Conservation (phyloP, 2,797 vertebrate species). For the Amblyraja radiata region DNA sequence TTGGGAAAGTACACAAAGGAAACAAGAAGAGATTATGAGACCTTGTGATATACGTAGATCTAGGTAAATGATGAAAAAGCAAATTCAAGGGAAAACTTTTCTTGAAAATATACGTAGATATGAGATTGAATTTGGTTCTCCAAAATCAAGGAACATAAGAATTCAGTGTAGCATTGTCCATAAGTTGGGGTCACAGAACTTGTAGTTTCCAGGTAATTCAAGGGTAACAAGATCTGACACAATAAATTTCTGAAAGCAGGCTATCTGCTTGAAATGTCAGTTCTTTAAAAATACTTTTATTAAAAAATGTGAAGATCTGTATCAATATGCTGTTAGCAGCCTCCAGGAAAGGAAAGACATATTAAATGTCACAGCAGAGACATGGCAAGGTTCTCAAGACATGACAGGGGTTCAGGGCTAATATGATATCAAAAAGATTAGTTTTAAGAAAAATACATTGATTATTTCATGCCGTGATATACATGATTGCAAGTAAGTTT, state of each 20-base stretch:
- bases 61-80: neutral
- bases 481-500: constrained; percentile 19
- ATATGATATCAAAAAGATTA: constrained; percentile 40
- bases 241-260: constrained; percentile 36
- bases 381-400: constrained; percentile 31
- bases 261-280: constrained; percentile 41
- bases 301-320: constrained; percentile 11
- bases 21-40: neutral
- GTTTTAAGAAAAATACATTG: constrained; percentile 20
- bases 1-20: neutral
- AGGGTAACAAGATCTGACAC: constrained; percentile 32
- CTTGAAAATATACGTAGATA: constrained; percentile 38
- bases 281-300: constrained; percentile 40
- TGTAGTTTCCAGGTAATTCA: constrained; percentile 40
- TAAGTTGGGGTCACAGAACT: constrained; percentile 41
- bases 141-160: constrained; percentile 40
- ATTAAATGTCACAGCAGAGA: constrained; percentile 40
- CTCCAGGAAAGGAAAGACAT: constrained; percentile 37
- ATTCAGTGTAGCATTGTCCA: constrained; percentile 39
- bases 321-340: constrained; percentile 41
- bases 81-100: constrained; percentile 26
- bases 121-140: constrained; percentile 39
- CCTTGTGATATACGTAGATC: neutral
- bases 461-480: neutral
- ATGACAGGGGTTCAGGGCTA: constrained; percentile 33